These are phyloP conservation scores for Pristis pectinata DNA, from an alignment of 2,797 vertebrate genomes.

Conservation along the genomic window DNA sequence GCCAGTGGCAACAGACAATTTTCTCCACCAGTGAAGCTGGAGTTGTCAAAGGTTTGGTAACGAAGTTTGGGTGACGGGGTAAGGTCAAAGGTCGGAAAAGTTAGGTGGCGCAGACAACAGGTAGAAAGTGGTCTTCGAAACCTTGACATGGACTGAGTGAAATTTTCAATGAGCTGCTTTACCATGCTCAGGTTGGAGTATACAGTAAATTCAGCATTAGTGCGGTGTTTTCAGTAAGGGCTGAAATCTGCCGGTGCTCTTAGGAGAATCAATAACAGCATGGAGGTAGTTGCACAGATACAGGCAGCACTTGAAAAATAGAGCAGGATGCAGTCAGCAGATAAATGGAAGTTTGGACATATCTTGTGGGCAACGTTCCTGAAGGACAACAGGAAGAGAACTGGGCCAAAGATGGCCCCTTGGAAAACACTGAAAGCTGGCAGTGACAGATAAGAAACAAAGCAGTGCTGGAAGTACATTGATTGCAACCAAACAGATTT, in stretches of 20 bases:
- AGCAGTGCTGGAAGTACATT: not conserved
- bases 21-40: not conserved
- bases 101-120: not conserved
- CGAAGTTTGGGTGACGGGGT: not conserved
- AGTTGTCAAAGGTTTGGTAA: not conserved
- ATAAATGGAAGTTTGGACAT: not conserved
- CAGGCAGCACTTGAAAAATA: not conserved
- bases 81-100: not conserved
- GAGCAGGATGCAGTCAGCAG: not conserved
- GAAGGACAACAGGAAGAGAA: not conserved
- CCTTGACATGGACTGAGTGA: not conserved
- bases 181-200: no score
- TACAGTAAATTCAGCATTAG: no score
- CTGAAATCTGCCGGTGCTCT: no score
- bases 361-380: not conserved
- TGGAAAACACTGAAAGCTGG: not conserved
- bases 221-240: no score
- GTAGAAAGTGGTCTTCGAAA: not conserved
- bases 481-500: not conserved
- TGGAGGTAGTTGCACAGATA: no score
- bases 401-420: not conserved
- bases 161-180: no score
- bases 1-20: no score
- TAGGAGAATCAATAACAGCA: no score
- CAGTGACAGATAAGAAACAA: not conserved